Conservation (phyloP, 2,888 invertebrate species). For the Eilema sororculum region DNA sequence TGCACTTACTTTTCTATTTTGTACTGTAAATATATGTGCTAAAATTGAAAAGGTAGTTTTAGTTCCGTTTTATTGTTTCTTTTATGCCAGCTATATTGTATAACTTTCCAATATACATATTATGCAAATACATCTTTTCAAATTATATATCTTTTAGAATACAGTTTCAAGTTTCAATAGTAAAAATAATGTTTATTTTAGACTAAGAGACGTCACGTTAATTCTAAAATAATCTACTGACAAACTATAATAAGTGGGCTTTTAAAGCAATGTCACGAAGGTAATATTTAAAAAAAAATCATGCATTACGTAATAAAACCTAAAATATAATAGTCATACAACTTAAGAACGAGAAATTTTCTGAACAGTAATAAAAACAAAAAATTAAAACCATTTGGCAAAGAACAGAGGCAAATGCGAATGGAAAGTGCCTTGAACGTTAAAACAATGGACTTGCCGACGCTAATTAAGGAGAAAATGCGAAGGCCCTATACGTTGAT, state of each 20-base stretch:
- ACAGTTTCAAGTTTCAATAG: too few species aligned
- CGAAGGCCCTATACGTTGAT: conserved; percentile 48
- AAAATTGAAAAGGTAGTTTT: neutral
- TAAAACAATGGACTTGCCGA: conserved; percentile 67
- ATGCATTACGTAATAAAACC: conserved; percentile 22
- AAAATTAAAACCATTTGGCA: conserved; percentile 67
- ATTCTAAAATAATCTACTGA: too few species aligned
- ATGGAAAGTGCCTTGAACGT: conserved; percentile 57
- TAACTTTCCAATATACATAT: neutral
- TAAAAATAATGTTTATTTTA: too few species aligned
- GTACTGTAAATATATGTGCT: conserved; percentile 2
- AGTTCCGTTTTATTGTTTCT: neutral
- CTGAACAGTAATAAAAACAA: conserved; percentile 48
- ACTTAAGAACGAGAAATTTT: conserved; percentile 46
- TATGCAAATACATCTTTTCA: neutral
- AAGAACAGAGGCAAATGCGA: conserved; percentile 54
- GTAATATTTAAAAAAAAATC: conserved; percentile 21
- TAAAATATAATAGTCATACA: conserved; percentile 40
- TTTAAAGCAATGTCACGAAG: conserved; percentile 10
- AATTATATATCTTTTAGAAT: too few species aligned
- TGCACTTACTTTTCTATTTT: conserved; percentile 22
- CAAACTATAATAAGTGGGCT: too few species aligned
- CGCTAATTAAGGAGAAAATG: conserved; percentile 71
- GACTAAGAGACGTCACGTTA: too few species aligned
- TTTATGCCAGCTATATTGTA: neutral